Evolutionary conservation across 2,888 invertebrate genomes (phyloP).

Genomic region (Melipona bicolor): DNA sequence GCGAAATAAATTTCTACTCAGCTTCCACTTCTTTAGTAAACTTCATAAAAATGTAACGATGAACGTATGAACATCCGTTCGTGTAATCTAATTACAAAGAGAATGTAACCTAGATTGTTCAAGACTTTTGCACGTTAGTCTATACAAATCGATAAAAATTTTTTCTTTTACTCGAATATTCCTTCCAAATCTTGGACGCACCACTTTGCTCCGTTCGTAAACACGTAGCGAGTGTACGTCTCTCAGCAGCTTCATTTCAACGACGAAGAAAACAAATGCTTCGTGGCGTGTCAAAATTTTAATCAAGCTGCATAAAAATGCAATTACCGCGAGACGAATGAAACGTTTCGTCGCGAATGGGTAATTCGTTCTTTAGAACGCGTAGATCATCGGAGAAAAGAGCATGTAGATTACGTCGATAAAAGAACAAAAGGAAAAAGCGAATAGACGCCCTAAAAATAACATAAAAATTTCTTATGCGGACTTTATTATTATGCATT

Average conservation of each 20-base stretch:
- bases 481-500: background rate
- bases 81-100: no score
- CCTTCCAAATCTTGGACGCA: background rate
- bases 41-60: no score
- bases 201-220: background rate
- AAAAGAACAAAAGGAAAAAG: background rate
- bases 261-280: slow-evolving; percentile 16
- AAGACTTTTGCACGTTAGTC: background rate
- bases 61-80: no score
- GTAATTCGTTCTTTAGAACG: slow-evolving; percentile 5
- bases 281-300: slow-evolving; percentile 39
- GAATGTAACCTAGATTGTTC: background rate
- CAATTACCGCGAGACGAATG: slow-evolving; percentile 38
- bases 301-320: slow-evolving; percentile 35
- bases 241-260: background rate
- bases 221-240: slow-evolving; percentile 19
- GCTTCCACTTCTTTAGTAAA: no score
- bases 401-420: background rate
- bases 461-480: background rate
- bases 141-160: background rate
- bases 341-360: slow-evolving; percentile 17
- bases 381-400: background rate
- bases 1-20: no score
- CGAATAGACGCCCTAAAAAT: slow-evolving; percentile 15
- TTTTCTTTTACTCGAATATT: background rate